Percentiles rank a stretch among this genome's conserved stretches.
These are phyloP conservation scores for Clunio marinus DNA, from an alignment of 2,888 invertebrate species.

Conservation along the genomic window DNA sequence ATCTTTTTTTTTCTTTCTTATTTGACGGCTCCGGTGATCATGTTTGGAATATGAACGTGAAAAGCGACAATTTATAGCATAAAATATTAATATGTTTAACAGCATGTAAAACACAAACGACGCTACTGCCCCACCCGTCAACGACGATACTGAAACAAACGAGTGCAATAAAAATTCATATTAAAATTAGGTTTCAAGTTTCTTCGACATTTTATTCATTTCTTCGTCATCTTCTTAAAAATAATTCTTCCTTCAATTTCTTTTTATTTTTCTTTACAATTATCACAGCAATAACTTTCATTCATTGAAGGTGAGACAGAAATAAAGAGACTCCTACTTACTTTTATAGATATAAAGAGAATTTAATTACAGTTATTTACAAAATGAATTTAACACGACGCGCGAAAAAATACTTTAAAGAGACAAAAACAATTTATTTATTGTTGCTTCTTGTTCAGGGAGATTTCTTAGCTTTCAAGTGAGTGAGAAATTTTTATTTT, in stretches of 20 bases:
- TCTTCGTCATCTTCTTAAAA: slow-evolving; percentile 15
- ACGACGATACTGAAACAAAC: not conserved
- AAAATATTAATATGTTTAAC: not conserved
- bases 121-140: too few species aligned
- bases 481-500: not conserved
- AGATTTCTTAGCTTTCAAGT: not conserved
- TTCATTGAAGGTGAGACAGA: slow-evolving; percentile 28
- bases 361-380: slow-evolving; percentile 19
- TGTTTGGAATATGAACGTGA: too few species aligned
- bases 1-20: too few species aligned
- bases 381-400: not conserved
- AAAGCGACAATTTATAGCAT: not conserved
- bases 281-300: slow-evolving; percentile 38
- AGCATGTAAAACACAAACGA: too few species aligned
- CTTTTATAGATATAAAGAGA: too few species aligned
- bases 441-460: slow-evolving; percentile 1
- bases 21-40: too few species aligned
- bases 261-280: slow-evolving; percentile 30
- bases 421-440: not conserved
- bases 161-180: not conserved
- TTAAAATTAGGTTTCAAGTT: not conserved
- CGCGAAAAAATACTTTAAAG: not conserved
- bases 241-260: slow-evolving; percentile 14
- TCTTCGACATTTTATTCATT: slow-evolving; percentile 18
- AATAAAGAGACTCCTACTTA: slow-evolving; percentile 1